Percentiles rank a stretch among this genome's conserved stretches.
Conservation (phyloP, 2,113 vertebrate genomes). For the Mustelus asterias region DNA sequence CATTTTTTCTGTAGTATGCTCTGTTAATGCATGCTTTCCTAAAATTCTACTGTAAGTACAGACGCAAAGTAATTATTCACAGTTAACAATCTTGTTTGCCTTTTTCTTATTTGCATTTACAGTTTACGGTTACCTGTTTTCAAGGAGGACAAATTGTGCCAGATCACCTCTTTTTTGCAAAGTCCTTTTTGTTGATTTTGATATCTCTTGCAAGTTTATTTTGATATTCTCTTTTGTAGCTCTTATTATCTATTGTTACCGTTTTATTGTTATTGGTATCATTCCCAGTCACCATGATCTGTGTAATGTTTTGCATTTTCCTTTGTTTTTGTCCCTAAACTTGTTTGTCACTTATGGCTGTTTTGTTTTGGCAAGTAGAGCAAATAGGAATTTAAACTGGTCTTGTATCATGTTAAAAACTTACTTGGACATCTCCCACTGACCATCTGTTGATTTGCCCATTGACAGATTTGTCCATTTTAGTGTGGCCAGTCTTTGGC, state of each 20-base stretch:
- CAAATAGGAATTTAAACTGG: neutral
- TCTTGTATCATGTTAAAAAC: neutral
- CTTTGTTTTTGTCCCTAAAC: neutral
- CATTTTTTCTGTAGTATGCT: neutral
- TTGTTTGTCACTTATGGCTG: neutral
- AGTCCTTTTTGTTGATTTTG: neutral
- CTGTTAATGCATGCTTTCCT: neutral
- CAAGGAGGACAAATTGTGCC: neutral
- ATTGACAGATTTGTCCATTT: no score
- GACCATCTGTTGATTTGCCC: neutral
- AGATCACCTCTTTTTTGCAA: neutral
- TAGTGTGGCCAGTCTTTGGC: no score
- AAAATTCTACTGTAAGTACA: no score
- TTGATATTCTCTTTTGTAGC: neutral
- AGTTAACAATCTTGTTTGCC: no score
- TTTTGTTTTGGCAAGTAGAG: neutral
- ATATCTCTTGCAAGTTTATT: neutral
- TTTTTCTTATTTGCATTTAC: neutral
- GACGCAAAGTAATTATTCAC: neutral
- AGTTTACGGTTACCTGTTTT: neutral
- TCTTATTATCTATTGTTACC: neutral
- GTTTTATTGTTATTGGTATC: neutral
- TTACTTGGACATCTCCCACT: neutral
- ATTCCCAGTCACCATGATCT: neutral
- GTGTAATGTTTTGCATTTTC: neutral